Base-by-base conservation (phyloP, 1,140 invertebrate species). In the Galleria mellonella region DNA sequence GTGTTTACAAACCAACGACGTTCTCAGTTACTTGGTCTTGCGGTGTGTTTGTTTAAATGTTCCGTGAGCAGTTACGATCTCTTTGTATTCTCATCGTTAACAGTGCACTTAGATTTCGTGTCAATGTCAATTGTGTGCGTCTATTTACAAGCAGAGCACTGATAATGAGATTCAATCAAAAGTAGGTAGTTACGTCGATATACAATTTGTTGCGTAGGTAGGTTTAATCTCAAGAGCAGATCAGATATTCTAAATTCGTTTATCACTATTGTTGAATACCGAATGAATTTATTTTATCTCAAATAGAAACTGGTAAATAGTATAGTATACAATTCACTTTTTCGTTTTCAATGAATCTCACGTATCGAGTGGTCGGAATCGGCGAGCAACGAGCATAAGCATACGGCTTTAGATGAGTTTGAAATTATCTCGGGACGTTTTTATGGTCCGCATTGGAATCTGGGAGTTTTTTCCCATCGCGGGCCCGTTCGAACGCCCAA, bases 361-460 rank as follows among this genome's bases (percentile, higher is more conserved):
- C 2, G 17, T 6, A 55, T 72, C 51, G 49, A 71, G 59, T 63
- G 65, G 60, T 59, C 59, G 66, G 61, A 56, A 62, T 60, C 47
- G 68, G 61, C 68, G 61, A 54, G 54, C 51, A 42, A 53, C 49
- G 43, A 49, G 23, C 57, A 35, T 56, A 62, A n/a, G 29, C 45
- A 35, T 56, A 62, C 57, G 67, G 63, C 62, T 72, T 75, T 64
- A 69, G 67, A 75, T 69, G 71, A 61, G 63, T 69, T 70, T 65
- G 68, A 77, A 83, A 82, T 84, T 82, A 85, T 85, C 78, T 84
- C 65, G 53, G 75, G 63, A 71, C 60, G 74, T 85, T 85, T 85
- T 85, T 85, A 81, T 85, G 73, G 75, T 72, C 65, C 66, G 67
- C 78, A 75, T 83, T 62, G 78, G 78, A 83, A 83, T 85, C 75